These are phyloP conservation scores for Podilymbus podiceps DNA, from an alignment of 2,113 vertebrate species.

Conservation along the genomic window DNA sequence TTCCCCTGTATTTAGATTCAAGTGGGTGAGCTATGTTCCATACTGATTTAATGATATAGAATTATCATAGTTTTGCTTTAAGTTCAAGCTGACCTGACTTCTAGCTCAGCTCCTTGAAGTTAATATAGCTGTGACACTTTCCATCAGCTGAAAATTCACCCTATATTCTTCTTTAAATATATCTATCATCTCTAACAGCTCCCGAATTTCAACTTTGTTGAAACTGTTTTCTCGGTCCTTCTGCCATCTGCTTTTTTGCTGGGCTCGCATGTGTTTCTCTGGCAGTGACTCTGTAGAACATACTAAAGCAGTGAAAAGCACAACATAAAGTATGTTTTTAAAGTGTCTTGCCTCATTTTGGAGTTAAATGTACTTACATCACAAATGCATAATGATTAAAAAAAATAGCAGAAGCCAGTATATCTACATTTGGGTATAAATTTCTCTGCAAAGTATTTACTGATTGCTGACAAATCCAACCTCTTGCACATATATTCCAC, in stretches of 20 bases:
- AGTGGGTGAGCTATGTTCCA: accelerated
- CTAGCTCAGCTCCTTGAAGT: not conserved
- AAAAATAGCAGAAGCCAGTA: not conserved
- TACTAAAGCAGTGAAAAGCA: not conserved
- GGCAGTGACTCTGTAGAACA: not conserved
- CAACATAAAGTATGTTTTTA: not conserved
- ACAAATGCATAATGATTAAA: not conserved
- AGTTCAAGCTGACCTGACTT: not conserved
- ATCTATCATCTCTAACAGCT: not conserved
- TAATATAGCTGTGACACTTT: not conserved
- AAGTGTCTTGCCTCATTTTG: not conserved
- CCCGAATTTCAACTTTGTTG: not conserved
- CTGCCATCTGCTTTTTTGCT: not conserved
- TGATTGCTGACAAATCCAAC: not conserved
- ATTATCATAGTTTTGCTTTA: not conserved
- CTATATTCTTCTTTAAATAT: not conserved
- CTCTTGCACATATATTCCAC: not conserved
- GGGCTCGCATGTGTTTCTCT: not conserved
- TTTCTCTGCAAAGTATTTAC: not conserved
- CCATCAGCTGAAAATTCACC: not conserved
- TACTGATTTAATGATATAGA: not conserved
- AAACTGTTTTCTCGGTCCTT: not conserved
- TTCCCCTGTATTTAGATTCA: not conserved
- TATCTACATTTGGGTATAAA: not conserved
- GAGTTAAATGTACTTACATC: not conserved